These are phyloP conservation scores for Cosmorhoe ocellata DNA, from an alignment of 2,888 invertebrate genomes.

Conservation along the genomic window DNA sequence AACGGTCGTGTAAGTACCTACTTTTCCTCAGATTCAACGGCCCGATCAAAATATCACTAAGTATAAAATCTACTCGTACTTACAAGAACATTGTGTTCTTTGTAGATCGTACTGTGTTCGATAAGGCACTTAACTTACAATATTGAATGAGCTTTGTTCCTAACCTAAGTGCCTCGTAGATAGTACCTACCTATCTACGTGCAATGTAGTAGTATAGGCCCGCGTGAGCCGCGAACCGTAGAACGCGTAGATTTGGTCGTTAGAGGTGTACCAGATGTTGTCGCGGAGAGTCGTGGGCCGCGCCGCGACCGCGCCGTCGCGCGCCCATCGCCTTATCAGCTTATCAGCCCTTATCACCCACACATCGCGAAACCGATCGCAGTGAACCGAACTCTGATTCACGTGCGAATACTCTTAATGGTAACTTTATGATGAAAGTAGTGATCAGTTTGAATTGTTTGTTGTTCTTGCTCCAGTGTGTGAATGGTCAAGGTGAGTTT, in stretches of 20 bases:
- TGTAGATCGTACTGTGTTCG: too few species aligned
- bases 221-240: slow-evolving; percentile 15
- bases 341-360: slow-evolving; percentile 74
- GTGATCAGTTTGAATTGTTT: slow-evolving; percentile 54
- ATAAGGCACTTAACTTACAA: slow-evolving; percentile 4
- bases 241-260: slow-evolving; percentile 4
- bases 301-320: slow-evolving; percentile 46
- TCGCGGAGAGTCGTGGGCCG: slow-evolving; percentile 57
- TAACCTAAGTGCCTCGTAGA: too few species aligned
- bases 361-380: slow-evolving; percentile 73
- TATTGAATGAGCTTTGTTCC: slow-evolving; percentile 16
- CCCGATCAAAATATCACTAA: too few species aligned
- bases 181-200: slow-evolving; percentile 4
- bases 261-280: slow-evolving; percentile 69
- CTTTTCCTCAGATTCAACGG: too few species aligned
- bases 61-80: too few species aligned
- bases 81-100: too few species aligned
- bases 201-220: neutral
- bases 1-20: too few species aligned
- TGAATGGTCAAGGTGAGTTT: slow-evolving; percentile 66
- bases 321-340: slow-evolving; percentile 55
- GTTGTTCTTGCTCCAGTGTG: slow-evolving; percentile 52
- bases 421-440: slow-evolving; percentile 59
- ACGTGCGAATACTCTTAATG: slow-evolving; percentile 58
- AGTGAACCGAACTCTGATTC: slow-evolving; percentile 42